phyloP scores from a whole-genome alignment of 35 echinoderm and acorn worm genomes.

The Acanthaster planci region DNA sequence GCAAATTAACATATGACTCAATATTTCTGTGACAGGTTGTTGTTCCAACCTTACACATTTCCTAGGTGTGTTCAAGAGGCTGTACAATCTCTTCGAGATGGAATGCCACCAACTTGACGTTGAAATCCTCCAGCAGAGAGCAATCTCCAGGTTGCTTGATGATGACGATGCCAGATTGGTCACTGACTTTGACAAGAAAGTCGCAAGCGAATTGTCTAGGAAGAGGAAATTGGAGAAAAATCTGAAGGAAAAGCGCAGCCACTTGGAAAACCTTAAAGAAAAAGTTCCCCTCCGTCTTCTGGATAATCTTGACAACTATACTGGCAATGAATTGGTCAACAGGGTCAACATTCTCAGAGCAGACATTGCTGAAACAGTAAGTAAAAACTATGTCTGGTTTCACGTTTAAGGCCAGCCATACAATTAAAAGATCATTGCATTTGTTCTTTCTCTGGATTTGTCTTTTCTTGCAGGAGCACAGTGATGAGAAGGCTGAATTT shows the following conservation, averaged over 20 bases:
- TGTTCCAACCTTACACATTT: constrained; percentile 27
- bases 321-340: too few species aligned
- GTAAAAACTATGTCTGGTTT: not conserved
- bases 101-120: constrained; percentile 29
- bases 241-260: not conserved
- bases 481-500: not conserved
- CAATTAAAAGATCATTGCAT: not conserved
- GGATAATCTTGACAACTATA: not conserved
- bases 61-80: constrained; percentile 32
- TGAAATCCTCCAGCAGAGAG: not conserved
- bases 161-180: not conserved
- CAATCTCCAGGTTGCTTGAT: not conserved
- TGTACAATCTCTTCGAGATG: constrained; percentile 20
- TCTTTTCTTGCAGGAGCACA: not conserved
- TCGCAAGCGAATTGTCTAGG: not conserved
- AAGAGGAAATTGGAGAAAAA: not conserved
- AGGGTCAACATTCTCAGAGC: not conserved
- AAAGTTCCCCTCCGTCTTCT: constrained; percentile 17
- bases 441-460: too few species aligned
- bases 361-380: constrained; percentile 18
- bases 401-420: not conserved
- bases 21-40: constrained; percentile 11
- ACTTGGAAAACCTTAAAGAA: constrained; percentile 5
- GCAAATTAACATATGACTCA: not conserved
- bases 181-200: constrained; percentile 14